phyloP scores from a whole-genome alignment of 2,797 vertebrate genomes.

The Urophycis tenuis region DNA sequence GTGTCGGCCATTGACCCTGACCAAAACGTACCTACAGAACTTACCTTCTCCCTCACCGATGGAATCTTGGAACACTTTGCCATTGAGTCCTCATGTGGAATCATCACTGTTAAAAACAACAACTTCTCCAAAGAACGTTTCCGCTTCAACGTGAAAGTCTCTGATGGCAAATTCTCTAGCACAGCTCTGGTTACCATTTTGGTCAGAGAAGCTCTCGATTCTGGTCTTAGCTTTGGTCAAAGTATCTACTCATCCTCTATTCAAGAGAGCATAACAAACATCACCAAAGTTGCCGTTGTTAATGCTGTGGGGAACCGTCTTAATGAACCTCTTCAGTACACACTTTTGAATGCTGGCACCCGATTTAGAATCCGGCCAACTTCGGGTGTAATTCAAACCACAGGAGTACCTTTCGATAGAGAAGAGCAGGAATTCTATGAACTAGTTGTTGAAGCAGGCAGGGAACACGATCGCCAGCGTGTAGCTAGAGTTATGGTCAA shows the following conservation, averaged over 20 bases:
- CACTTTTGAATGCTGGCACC: constrained; percentile 86
- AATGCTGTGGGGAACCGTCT: constrained; percentile 88
- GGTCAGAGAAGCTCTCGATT: constrained; percentile 88
- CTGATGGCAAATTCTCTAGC: constrained; percentile 91
- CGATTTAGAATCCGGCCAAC: constrained; percentile 87
- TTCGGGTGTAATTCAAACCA: constrained; percentile 92
- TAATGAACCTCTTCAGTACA: constrained; percentile 92
- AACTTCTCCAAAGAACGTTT: constrained; percentile 90
- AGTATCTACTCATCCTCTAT: constrained; percentile 84
- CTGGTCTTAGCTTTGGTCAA: constrained; percentile 87
- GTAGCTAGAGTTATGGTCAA: constrained; percentile 88
- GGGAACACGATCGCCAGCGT: constrained; percentile 82
- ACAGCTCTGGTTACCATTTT: constrained; percentile 81
- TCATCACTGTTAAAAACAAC: constrained; percentile 84
- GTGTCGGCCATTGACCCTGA: constrained; percentile 88
- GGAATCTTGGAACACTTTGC: constrained; percentile 81
- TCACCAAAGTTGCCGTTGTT: constrained; percentile 90
- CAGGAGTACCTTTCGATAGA: constrained; percentile 86
- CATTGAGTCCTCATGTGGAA: constrained; percentile 79
- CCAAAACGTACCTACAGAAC: constrained; percentile 77
- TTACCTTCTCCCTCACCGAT: constrained; percentile 84
- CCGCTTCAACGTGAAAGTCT: constrained; percentile 82
- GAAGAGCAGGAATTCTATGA: constrained; percentile 93
- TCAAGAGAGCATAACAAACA: constrained; percentile 85
- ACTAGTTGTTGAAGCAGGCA: constrained; percentile 88